Percentiles rank a stretch among this genome's conserved stretches.
Evolutionary conservation across 2,888 invertebrate species (phyloP).

Genomic region (Megastigmus dorsalis): DNA sequence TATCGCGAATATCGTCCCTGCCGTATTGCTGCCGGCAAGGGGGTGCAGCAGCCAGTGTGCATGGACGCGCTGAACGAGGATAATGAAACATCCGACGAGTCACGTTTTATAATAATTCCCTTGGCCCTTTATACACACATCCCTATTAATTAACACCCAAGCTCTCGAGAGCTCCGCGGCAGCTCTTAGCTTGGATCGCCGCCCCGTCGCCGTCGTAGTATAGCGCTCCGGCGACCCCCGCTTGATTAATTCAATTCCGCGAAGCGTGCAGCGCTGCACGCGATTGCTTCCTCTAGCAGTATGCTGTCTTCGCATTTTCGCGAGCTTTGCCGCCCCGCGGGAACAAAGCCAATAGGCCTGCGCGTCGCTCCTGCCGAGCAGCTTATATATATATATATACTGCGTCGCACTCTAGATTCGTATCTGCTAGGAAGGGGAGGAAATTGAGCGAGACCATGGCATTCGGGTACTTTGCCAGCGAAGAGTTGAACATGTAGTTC

Average conservation of each 20-base stretch:
- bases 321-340: background rate
- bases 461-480: background rate
- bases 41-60: no score
- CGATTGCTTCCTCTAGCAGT: no score
- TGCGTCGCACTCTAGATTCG: no score
- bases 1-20: constrained; percentile 55
- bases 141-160: constrained; percentile 52
- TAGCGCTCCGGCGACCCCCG: no score
- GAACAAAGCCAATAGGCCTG: no score
- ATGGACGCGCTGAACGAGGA: constrained; percentile 2
- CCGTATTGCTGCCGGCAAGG: background rate
- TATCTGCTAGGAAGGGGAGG: no score
- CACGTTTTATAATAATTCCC: constrained; percentile 61
- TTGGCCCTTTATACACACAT: constrained; percentile 47
- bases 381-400: background rate
- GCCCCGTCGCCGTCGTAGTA: no score
- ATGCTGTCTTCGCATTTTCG: no score
- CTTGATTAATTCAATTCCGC: constrained; percentile 43
- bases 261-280: constrained; percentile 2
- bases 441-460: no score
- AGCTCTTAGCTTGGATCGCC: no score
- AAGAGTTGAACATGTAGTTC: no score
- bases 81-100: constrained; percentile 60
- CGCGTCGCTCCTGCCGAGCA: no score
- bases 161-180: constrained; percentile 33